Evolutionary conservation across 2,113 vertebrate genomes (phyloP).

Genomic region (Lepisosteus oculatus): DNA sequence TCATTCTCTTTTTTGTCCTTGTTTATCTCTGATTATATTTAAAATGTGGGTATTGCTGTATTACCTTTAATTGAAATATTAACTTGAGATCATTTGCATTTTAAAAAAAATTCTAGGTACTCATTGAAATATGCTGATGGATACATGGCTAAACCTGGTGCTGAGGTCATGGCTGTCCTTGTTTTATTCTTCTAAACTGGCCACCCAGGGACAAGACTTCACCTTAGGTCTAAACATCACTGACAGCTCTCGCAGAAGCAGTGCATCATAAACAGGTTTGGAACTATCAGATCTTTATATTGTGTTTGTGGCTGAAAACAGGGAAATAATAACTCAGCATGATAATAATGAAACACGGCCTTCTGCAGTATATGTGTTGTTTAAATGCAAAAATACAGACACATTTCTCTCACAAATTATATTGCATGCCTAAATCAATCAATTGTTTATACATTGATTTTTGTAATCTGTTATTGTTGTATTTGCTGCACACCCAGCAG

Average conservation of each 20-base stretch:
- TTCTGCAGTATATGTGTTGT: too few relatives aligned
- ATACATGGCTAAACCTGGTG: conserved; percentile 31
- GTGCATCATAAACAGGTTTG: conserved; percentile 40
- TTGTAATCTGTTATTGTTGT: too few relatives aligned
- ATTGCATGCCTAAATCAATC: too few relatives aligned
- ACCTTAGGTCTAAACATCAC: conserved; percentile 24
- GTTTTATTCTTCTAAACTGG: conserved; percentile 42
- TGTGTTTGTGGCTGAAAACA: conserved; percentile 1
- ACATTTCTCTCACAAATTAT: too few relatives aligned
- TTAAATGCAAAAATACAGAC: too few relatives aligned
- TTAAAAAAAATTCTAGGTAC: conserved; percentile 10
- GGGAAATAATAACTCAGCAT: too few relatives aligned
- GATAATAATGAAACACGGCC: too few relatives aligned
- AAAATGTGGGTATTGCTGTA: conserved; percentile 6
- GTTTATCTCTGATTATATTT: conserved; percentile 6
- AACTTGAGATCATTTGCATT: conserved; percentile 30
- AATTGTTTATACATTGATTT: too few relatives aligned
- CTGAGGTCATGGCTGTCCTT: conserved; percentile 46
- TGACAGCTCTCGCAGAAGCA: conserved; percentile 29
- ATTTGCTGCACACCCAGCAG: too few relatives aligned
- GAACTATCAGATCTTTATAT: conserved; percentile 27
- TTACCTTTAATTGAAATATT: not conserved
- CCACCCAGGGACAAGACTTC: conserved; percentile 46
- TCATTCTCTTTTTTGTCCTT: conserved; percentile 13
- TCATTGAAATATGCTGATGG: conserved; percentile 26